Conservation (phyloP, 2,797 vertebrate species). For the Mycteria americana region DNA sequence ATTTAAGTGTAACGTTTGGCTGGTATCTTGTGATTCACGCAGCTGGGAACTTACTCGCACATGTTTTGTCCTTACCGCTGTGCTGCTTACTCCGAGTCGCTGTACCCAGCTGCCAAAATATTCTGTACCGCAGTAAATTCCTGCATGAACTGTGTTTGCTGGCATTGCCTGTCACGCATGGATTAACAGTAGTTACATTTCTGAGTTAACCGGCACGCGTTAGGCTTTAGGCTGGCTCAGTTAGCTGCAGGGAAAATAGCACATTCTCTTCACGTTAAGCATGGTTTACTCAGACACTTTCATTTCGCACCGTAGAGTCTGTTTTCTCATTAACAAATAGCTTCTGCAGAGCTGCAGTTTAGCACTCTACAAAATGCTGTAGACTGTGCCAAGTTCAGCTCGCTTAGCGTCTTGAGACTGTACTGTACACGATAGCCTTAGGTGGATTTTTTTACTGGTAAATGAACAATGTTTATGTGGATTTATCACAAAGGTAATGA, state of each 20-base stretch:
- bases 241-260: background rate
- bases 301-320: fast-evolving
- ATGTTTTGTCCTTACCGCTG: fast-evolving
- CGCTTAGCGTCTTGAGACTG: background rate
- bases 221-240: background rate
- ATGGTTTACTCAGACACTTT: background rate
- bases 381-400: background rate
- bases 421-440: background rate
- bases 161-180: fast-evolving
- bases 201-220: background rate
- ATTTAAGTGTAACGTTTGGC: fast-evolving
- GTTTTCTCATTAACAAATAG: background rate
- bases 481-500: background rate
- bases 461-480: background rate
- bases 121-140: background rate
- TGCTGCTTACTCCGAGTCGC: background rate
- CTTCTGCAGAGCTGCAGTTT: background rate
- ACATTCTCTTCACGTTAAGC: fast-evolving
- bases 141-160: fast-evolving
- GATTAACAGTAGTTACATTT: background rate
- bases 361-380: background rate
- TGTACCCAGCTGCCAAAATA: background rate
- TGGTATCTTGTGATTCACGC: background rate
- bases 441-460: background rate
- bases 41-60: background rate